phyloP scores from a whole-genome alignment of 2,113 vertebrate species.

The Zosterops borbonicus region DNA sequence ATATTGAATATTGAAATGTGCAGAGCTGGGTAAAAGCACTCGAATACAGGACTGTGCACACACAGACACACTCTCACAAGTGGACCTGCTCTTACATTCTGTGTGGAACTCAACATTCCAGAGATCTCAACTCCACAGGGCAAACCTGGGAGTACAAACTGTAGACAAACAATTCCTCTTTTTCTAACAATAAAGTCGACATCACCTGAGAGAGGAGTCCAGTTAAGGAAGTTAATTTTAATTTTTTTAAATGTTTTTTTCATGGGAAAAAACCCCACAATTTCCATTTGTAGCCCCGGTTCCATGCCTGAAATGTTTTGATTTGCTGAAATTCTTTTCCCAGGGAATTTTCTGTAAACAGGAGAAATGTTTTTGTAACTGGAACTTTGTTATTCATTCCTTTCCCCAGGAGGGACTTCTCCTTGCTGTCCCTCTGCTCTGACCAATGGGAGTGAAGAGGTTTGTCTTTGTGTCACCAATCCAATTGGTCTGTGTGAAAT shows the following conservation, averaged over 20 bases:
- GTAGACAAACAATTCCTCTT: not conserved
- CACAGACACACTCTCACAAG: not conserved
- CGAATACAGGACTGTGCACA: not conserved
- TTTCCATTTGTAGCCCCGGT: too few species aligned
- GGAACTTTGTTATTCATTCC: too few species aligned
- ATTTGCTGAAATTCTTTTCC: too few species aligned
- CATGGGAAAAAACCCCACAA: too few species aligned
- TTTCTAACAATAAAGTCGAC: not conserved
- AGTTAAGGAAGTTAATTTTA: not conserved
- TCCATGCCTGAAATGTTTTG: too few species aligned
- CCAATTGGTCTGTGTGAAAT: too few species aligned
- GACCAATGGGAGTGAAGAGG: too few species aligned
- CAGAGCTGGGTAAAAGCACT: not conserved
- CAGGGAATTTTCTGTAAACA: too few species aligned
- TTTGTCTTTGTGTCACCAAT: too few species aligned
- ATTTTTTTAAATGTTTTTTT: not conserved
- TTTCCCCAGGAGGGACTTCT: too few species aligned
- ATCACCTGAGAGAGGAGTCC: not conserved
- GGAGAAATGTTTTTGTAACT: too few species aligned
- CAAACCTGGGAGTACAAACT: not conserved
- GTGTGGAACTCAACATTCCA: accelerated
- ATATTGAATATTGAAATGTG: not conserved
- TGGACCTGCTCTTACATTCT: not conserved
- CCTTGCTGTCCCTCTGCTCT: too few species aligned
- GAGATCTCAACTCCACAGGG: not conserved